Percentiles rank a stretch among this genome's conserved stretches.
Conservation (phyloP, 2,797 vertebrate genomes). For the Margarornis squamiger region DNA sequence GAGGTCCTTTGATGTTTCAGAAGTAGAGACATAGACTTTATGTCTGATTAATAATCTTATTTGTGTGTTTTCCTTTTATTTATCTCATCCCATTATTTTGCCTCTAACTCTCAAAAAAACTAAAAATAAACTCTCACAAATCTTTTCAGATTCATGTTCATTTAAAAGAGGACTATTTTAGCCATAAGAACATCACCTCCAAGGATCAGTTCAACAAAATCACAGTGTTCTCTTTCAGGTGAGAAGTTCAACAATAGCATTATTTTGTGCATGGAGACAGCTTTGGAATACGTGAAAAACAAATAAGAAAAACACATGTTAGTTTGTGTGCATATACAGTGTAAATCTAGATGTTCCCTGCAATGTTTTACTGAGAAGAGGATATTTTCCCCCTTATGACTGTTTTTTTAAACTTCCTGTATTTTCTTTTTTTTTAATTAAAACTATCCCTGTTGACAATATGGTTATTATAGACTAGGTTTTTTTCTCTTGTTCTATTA, state of each 20-base stretch:
- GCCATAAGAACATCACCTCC: neutral
- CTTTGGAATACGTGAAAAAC: neutral
- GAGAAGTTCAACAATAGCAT: neutral
- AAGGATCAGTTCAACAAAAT: neutral
- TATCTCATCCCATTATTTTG: neutral
- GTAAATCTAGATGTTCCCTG: neutral
- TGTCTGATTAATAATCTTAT: neutral
- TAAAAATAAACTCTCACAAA: neutral
- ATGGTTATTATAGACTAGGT: neutral
- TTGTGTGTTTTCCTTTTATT: neutral
- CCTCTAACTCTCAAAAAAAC: neutral
- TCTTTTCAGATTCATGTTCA: neutral
- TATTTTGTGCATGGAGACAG: neutral
- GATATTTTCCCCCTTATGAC: neutral
- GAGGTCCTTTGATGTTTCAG: neutral
- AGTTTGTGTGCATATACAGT: neutral
- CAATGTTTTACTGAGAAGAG: neutral
- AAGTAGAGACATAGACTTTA: neutral
- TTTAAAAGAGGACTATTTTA: neutral
- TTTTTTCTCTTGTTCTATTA: neutral
- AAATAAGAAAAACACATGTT: neutral
- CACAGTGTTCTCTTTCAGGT: neutral
- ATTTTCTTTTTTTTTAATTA: neutral
- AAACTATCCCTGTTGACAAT: neutral
- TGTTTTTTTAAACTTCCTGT: neutral